phyloP scores from a whole-genome alignment of 2,888 invertebrate species.

The Pyrrhosoma nymphula region DNA sequence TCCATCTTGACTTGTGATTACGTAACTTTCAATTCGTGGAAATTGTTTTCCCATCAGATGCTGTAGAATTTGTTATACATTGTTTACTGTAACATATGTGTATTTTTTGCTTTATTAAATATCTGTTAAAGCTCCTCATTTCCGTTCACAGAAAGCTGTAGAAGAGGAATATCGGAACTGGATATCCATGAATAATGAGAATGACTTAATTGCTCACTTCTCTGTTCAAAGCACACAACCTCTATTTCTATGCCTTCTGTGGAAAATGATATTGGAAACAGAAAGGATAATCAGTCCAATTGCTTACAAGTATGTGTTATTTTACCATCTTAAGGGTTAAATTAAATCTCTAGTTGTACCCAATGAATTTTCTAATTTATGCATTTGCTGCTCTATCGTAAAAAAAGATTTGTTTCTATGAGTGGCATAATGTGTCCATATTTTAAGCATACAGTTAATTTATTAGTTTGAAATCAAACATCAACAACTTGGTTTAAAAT shows the following conservation, averaged over 20 bases:
- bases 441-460: too few relatives aligned
- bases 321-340: not conserved
- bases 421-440: too few relatives aligned
- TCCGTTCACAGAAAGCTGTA: conserved; percentile 84
- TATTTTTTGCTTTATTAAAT: not conserved
- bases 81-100: not conserved
- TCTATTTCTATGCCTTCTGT: conserved; percentile 93
- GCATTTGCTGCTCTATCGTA: too few relatives aligned
- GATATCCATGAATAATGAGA: conserved; percentile 98
- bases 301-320: conserved; percentile 89
- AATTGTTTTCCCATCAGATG: too few relatives aligned
- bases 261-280: conserved; percentile 97
- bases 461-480: too few relatives aligned
- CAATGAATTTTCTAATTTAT: too few relatives aligned
- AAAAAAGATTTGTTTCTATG: too few relatives aligned
- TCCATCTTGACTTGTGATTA: too few relatives aligned
- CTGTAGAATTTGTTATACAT: too few relatives aligned
- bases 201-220: conserved; percentile 97
- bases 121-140: not conserved
- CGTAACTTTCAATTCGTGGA: too few relatives aligned
- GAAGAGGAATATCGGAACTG: conserved; percentile 98
- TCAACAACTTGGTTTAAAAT: too few relatives aligned
- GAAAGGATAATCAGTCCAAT: conserved; percentile 92
- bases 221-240: conserved; percentile 95
- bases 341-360: too few relatives aligned